Evolutionary conservation across 2,797 vertebrate genomes (phyloP).

Genomic region (Aplochiton taeniatus): DNA sequence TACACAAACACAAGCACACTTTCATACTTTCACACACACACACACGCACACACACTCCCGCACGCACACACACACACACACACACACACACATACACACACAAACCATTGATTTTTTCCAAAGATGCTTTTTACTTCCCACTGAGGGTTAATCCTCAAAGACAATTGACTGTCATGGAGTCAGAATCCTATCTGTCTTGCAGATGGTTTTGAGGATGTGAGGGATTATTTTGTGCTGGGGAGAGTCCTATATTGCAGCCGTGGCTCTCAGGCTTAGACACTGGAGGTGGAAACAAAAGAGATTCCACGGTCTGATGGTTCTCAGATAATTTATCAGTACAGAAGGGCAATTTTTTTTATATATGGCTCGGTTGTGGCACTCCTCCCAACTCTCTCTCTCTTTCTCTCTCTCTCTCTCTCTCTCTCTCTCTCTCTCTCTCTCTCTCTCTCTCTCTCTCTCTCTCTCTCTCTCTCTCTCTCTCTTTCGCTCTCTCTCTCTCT

Average conservation of each 20-base stretch:
- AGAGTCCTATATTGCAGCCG: too few species aligned
- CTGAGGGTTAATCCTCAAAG: conserved; percentile 11
- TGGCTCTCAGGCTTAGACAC: too few species aligned
- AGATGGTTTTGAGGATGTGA: too few species aligned
- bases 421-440: conserved; percentile 5
- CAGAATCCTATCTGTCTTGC: too few species aligned
- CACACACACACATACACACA: conserved; percentile 6
- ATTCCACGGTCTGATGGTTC: too few species aligned
- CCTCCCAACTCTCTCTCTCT: background rate
- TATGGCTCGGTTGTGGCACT: background rate
- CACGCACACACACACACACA: conserved; percentile 13
- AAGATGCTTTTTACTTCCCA: background rate
- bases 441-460: background rate
- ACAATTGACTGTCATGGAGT: conserved; percentile 10
- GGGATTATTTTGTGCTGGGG: too few species aligned
- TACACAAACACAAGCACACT: conserved; percentile 1
- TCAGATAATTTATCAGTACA: background rate
- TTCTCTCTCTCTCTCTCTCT: background rate
- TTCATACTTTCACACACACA: conserved; percentile 3
- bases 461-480: background rate
- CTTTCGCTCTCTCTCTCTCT: too few species aligned
- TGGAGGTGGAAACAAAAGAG: too few species aligned
- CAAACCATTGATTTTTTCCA: background rate
- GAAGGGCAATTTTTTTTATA: conserved; percentile 7
- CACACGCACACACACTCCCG: conserved; percentile 11